Evolutionary conservation across 92 coral and sea anemone species (phyloP).

Genomic region (Heteractis magnifica): DNA sequence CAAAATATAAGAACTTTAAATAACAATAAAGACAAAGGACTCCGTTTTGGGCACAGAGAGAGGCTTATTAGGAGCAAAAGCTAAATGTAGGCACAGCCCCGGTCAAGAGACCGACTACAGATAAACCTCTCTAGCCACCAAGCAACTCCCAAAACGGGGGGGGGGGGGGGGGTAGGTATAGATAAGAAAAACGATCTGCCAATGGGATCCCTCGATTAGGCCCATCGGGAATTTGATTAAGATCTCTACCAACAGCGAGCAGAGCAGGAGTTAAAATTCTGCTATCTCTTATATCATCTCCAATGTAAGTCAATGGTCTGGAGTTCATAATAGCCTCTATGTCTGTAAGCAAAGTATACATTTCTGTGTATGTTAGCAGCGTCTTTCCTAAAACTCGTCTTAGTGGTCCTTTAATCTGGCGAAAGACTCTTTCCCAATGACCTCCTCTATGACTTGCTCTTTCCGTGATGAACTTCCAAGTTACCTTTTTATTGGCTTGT

Average conservation of each 20-base stretch:
- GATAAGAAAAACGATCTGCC: conserved; percentile 22
- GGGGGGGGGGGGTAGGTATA: too few species aligned
- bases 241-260: conserved; percentile 43
- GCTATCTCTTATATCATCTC: conserved; percentile 24
- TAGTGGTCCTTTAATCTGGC: neutral
- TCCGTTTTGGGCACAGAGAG: too few species aligned
- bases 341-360: conserved; percentile 15
- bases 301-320: conserved; percentile 4
- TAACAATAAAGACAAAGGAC: too few species aligned
- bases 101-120: too few species aligned
- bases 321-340: conserved; percentile 28
- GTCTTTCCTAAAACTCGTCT: conserved; percentile 28
- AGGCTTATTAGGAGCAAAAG: too few species aligned
- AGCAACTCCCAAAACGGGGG: too few species aligned
- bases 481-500: neutral
- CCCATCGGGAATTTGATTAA: conserved; percentile 6
- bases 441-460: conserved; percentile 26
- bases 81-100: too few species aligned
- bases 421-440: conserved; percentile 27
- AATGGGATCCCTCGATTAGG: neutral
- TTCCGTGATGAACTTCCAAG: conserved; percentile 27
- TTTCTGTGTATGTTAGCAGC: conserved; percentile 12
- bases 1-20: too few species aligned
- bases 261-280: conserved; percentile 39
- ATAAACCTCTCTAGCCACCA: too few species aligned